Percentiles rank a stretch among this genome's conserved stretches.
These are phyloP conservation scores for Vanessa cardui DNA, from an alignment of 2,888 invertebrate species.

Conservation along the genomic window DNA sequence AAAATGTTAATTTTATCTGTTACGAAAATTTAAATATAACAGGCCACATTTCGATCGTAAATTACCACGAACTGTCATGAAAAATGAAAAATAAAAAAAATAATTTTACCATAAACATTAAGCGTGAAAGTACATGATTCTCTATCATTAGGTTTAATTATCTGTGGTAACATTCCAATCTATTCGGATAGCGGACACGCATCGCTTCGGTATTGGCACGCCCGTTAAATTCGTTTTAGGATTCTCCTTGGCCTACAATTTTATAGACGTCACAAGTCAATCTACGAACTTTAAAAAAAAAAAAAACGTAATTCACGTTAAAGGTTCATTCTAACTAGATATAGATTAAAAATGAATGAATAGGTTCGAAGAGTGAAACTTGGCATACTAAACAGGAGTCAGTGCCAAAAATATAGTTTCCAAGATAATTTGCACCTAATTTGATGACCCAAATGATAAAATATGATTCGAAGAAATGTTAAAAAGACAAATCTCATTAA, in stretches of 20 bases:
- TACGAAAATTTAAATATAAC: no score
- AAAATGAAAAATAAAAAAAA: no score
- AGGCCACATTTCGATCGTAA: no score
- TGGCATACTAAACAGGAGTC: slow-evolving; percentile 52
- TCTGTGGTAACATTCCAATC: slow-evolving; percentile 43
- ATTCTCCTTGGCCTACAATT: slow-evolving; percentile 65
- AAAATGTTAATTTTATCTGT: no score
- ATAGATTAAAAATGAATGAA: neutral
- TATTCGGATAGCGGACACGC: slow-evolving; percentile 28
- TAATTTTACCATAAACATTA: no score
- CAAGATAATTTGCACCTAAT: slow-evolving; percentile 22
- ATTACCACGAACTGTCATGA: no score
- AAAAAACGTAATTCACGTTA: slow-evolving; percentile 16
- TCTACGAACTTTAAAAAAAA: slow-evolving; percentile 23
- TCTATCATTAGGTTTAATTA: slow-evolving; percentile 15
- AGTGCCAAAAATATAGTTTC: slow-evolving; percentile 52
- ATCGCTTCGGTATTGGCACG: slow-evolving; percentile 46
- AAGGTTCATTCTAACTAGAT: neutral
- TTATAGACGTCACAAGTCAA: slow-evolving; percentile 45
- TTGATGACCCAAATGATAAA: slow-evolving; percentile 34
- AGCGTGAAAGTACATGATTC: neutral
- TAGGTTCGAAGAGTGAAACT: slow-evolving; percentile 52
- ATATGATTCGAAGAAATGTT: slow-evolving; percentile 3
- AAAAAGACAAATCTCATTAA: slow-evolving; percentile 8
- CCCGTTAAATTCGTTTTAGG: slow-evolving; percentile 46